phyloP scores from a whole-genome alignment of 2,797 vertebrate species.

The Xenops minutus region DNA sequence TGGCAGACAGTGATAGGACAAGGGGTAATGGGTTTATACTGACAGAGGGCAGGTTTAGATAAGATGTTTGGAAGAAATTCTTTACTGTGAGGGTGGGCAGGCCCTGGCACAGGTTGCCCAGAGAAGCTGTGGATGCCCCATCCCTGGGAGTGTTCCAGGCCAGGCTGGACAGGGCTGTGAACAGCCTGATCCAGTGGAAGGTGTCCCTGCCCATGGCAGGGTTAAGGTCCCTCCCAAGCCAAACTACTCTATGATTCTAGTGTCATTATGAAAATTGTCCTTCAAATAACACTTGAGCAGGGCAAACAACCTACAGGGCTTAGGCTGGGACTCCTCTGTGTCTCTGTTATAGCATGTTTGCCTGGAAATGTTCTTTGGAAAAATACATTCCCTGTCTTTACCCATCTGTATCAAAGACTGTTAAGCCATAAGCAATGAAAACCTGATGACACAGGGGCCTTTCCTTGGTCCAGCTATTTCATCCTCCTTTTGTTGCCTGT shows the following conservation, averaged over 20 bases:
- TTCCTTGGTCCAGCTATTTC: not conserved
- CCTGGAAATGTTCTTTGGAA: not conserved
- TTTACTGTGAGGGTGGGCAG: not conserved
- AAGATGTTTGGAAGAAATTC: not conserved
- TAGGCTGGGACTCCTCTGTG: not conserved
- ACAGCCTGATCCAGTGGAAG: not conserved
- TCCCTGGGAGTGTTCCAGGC: not conserved
- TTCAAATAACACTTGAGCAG: not conserved
- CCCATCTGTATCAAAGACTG: not conserved
- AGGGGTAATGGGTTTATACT: not conserved
- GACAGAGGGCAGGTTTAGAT: not conserved
- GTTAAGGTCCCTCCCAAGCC: not conserved
- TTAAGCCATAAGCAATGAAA: not conserved
- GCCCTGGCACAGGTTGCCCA: not conserved
- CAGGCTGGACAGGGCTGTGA: not conserved
- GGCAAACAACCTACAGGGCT: not conserved
- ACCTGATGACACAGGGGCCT: not conserved
- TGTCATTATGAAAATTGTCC: not conserved
- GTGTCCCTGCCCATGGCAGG: not conserved
- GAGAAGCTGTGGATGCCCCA: not conserved
- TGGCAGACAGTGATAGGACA: fast-evolving
- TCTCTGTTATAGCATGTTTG: not conserved
- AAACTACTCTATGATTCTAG: not conserved
- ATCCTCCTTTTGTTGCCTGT: not conserved
- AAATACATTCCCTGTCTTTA: not conserved